Evolutionary conservation across 2,113 vertebrate genomes (phyloP).

Genomic region (Marmota monax): DNA sequence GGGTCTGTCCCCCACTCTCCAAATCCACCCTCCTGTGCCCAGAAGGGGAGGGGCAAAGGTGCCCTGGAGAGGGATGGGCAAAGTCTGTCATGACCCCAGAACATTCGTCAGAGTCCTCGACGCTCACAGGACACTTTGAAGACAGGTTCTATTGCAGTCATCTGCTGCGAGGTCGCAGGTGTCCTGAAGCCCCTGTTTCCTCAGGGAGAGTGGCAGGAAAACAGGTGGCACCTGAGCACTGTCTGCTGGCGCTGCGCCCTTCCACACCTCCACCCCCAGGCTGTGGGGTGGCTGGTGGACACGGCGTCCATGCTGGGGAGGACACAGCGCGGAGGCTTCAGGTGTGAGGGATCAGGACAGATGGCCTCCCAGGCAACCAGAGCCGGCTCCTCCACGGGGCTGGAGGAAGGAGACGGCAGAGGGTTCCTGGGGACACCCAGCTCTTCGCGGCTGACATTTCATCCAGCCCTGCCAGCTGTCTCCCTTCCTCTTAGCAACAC

Average conservation of each 20-base stretch:
- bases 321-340: not conserved
- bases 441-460: not conserved
- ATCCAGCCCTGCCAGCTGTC: not conserved
- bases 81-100: not conserved
- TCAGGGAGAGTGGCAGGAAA: slow-evolving; percentile 48
- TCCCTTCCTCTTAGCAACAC: not conserved
- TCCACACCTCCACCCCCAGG: not conserved
- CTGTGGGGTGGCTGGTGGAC: not conserved
- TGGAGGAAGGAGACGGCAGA: not conserved
- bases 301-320: not conserved
- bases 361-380: not conserved
- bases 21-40: not conserved
- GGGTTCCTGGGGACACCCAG: not conserved
- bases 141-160: slow-evolving; percentile 69
- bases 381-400: not conserved
- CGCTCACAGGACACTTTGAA: slow-evolving; percentile 50
- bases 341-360: not conserved
- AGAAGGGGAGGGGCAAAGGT: not conserved
- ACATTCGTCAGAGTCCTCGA: slow-evolving; percentile 56
- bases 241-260: not conserved
- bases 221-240: slow-evolving; percentile 31
- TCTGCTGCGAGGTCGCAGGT: slow-evolving; percentile 51
- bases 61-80: not conserved
- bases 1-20: not conserved
- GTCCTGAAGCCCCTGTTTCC: slow-evolving; percentile 54